Conservation (phyloP, 2,888 invertebrate genomes). For the Thymelicus lineola region DNA sequence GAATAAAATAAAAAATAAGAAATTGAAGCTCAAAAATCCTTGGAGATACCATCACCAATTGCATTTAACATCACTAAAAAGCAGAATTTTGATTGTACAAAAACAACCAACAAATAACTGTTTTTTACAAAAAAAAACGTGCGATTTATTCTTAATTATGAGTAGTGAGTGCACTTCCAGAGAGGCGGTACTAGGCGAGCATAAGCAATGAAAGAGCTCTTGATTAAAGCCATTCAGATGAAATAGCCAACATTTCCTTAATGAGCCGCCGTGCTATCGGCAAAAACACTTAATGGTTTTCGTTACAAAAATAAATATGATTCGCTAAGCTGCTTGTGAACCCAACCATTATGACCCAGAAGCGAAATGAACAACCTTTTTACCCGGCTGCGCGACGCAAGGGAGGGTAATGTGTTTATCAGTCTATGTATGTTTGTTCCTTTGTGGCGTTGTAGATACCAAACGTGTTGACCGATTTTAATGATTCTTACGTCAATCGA, state of each 20-base stretch:
- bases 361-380: conserved; percentile 2
- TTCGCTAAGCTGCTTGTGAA: conserved; percentile 11
- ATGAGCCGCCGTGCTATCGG: conserved; percentile 41
- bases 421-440: too few relatives aligned
- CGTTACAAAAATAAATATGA: conserved; percentile 31
- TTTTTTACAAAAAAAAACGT: neutral
- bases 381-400: too few relatives aligned
- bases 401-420: neutral
- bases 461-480: too few relatives aligned
- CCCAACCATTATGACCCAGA: neutral
- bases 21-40: too few relatives aligned
- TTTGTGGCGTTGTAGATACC: too few relatives aligned
- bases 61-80: neutral
- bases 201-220: conserved; percentile 44
- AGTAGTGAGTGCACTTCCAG: neutral
- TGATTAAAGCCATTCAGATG: conserved; percentile 58
- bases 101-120: neutral
- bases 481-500: too few relatives aligned
- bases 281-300: conserved; percentile 42
- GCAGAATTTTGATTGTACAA: neutral
- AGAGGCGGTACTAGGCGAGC: neutral
- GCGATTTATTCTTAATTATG: conserved; percentile 2
- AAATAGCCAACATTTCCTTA: conserved; percentile 48
- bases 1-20: too few relatives aligned
- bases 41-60: too few relatives aligned